These are phyloP conservation scores for Nerophis lumbriciformis DNA, from an alignment of 2,113 vertebrate genomes.

Conservation along the genomic window DNA sequence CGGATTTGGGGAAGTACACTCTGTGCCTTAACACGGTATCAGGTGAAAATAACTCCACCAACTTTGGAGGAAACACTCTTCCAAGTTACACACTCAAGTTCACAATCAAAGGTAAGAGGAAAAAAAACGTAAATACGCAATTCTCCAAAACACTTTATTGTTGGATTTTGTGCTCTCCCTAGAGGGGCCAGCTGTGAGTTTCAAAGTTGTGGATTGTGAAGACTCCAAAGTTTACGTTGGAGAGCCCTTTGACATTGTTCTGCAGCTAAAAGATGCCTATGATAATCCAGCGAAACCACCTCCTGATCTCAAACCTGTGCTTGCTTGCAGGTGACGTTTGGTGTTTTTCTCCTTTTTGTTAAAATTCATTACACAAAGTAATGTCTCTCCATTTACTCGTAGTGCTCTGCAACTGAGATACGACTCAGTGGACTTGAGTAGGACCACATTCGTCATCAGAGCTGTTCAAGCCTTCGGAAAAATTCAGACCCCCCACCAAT, in stretches of 20 bases:
- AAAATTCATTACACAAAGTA: too few species aligned
- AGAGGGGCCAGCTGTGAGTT: conserved; percentile 82
- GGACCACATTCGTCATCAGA: conserved; percentile 69
- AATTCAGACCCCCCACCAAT: conserved; percentile 70
- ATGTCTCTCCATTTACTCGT: not conserved
- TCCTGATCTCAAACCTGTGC: conserved; percentile 64
- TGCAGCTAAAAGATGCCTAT: conserved; percentile 81
- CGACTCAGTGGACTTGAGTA: conserved; percentile 53
- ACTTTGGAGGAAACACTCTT: conserved; percentile 73
- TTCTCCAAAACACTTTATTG: not conserved
- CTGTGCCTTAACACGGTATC: conserved; percentile 78
- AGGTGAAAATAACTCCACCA: conserved; percentile 73
- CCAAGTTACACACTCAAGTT: conserved; percentile 80
- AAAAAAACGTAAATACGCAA: not conserved
- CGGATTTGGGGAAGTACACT: conserved; percentile 79
- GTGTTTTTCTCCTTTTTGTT: not conserved
- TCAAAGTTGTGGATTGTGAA: conserved; percentile 57
- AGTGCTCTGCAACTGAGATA: conserved; percentile 79
- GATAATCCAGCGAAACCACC: conserved; percentile 69
- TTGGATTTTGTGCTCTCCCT: not conserved
- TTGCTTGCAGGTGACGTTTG: conserved; percentile 68
- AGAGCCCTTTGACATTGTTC: conserved; percentile 78
- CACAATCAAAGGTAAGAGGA: conserved; percentile 77
- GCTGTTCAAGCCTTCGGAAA: conserved; percentile 75
- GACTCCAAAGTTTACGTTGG: conserved; percentile 75